A percentile compares a stretch with the other conserved stretches of the same genome.
Evolutionary conservation across 1,140 invertebrate genomes (phyloP).

Genomic region (Neelides sp.): DNA sequence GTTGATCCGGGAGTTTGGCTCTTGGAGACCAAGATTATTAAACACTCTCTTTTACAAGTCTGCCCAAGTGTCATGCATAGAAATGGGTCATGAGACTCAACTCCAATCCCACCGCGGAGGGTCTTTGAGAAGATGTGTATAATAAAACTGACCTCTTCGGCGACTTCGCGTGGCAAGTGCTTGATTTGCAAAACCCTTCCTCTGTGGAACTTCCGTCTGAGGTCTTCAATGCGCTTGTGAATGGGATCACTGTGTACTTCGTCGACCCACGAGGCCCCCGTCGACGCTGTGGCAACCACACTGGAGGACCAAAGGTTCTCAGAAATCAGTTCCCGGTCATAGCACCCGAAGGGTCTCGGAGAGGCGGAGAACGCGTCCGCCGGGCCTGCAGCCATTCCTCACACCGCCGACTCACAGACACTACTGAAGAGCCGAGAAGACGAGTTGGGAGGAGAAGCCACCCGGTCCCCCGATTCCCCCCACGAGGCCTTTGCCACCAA

Average conservation of each 20-base stretch:
- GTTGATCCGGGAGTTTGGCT: too few species aligned
- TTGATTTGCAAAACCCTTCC: conserved; percentile 38
- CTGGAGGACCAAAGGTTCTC: conserved; percentile 34
- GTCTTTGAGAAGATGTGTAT: too few species aligned
- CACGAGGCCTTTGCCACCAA: neutral
- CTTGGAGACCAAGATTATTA: too few species aligned
- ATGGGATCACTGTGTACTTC: conserved; percentile 34
- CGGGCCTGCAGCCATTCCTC: conserved; percentile 32
- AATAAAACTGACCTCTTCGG: conserved; percentile 36
- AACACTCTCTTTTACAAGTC: too few species aligned
- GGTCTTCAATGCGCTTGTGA: conserved; percentile 35
- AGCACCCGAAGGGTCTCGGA: conserved; percentile 30
- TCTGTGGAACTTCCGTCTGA: conserved; percentile 37
- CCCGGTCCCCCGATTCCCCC: neutral
- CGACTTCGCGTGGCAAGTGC: conserved; percentile 38
- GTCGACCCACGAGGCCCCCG: conserved; percentile 37
- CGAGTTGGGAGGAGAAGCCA: neutral
- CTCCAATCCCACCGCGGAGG: too few species aligned
- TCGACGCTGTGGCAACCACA: conserved; percentile 35
- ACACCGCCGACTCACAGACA: too few species aligned
- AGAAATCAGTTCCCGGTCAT: conserved; percentile 32
- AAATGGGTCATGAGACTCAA: too few species aligned
- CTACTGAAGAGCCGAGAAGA: conserved; percentile 5
- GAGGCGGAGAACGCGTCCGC: conserved; percentile 32
- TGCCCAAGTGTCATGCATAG: too few species aligned